Percentiles rank a stretch among this genome's conserved stretches.
These are phyloP conservation scores for Eilema griseolum DNA, from an alignment of 2,888 invertebrate genomes.

Conservation along the genomic window DNA sequence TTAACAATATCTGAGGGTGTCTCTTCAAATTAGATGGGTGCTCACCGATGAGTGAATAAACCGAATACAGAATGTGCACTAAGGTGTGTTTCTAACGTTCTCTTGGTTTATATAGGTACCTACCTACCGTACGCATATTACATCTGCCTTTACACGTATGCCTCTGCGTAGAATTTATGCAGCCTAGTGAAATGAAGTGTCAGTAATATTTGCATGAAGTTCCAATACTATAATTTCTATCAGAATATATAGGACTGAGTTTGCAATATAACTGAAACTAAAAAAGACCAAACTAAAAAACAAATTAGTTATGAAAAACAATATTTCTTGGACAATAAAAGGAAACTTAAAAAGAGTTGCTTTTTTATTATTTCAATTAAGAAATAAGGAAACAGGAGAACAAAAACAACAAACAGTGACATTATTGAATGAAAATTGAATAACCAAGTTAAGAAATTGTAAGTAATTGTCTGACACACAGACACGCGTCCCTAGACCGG, in stretches of 20 bases:
- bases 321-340: too few relatives aligned
- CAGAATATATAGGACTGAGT: background rate
- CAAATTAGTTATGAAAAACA: too few relatives aligned
- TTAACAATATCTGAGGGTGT: constrained; percentile 14
- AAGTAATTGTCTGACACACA: constrained; percentile 59
- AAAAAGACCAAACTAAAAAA: too few relatives aligned
- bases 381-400: too few relatives aligned
- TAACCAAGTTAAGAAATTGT: constrained; percentile 59
- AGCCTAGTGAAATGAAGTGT: background rate
- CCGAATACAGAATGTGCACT: constrained; percentile 6
- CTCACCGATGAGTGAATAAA: constrained; percentile 12
- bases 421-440: constrained; percentile 56
- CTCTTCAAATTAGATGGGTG: constrained; percentile 17
- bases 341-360: too few relatives aligned
- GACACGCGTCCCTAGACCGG: constrained; percentile 34
- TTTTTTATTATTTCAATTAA: too few relatives aligned
- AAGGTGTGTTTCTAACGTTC: constrained; percentile 13
- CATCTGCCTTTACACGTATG: too few relatives aligned
- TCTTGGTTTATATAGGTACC: background rate
- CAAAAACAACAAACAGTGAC: constrained; percentile 13
- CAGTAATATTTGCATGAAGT: background rate
- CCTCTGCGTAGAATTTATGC: background rate
- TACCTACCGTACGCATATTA: background rate
- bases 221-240: background rate
- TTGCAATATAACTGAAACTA: too few relatives aligned